Evolutionary conservation across 1,140 invertebrate genomes (phyloP), one percentile per base, ranked within the genome.

Genomic region (Drosophila ambigua): DNA sequence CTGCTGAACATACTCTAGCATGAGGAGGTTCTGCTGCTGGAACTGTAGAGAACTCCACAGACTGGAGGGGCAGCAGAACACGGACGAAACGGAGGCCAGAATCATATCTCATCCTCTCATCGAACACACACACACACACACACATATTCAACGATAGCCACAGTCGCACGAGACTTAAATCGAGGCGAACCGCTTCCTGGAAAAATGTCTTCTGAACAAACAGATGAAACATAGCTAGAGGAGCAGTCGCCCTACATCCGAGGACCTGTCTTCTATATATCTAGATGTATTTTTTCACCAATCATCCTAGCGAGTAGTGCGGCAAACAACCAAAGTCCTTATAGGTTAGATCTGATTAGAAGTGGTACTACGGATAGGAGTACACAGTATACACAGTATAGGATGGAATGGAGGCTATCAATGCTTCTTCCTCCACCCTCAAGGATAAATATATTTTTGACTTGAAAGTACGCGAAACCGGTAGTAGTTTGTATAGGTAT

Each of bases 11-110:
- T 84, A 48, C 90, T 92, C 79, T 92, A 92, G 91, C 91, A 92
- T 90, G 91, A 92, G 78, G 91, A 92, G 67, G 91, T 92, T 79
- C 89, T 92, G 91, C 76, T 92, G 76, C 65, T 92, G 65, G 90
- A 91, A 61, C 79, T 91, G 41, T 91, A 91, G 79, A 50, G 35
- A 39, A 5, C 35, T 39, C 35, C 35, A 39, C 8, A 20, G 20
- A 9, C 15, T 43, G 11, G 20, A 15, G 11, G 11, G 20, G 72
- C 83, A 44, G 83, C 83, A 77, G 83, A 77, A 89, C 83, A 24
- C 1, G 6, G 13, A 53, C 7, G 31, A 39, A 13, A 39, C 4
- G 11, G 35, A 39, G 35, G 35, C 11, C n/a, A n/a, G 39, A 79
- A 55, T 76, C 79, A 79, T 88, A 88, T 88, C 72, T 79, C 67